Conservation (phyloP, 1,140 invertebrate genomes). For the Nasonia giraulti region DNA sequence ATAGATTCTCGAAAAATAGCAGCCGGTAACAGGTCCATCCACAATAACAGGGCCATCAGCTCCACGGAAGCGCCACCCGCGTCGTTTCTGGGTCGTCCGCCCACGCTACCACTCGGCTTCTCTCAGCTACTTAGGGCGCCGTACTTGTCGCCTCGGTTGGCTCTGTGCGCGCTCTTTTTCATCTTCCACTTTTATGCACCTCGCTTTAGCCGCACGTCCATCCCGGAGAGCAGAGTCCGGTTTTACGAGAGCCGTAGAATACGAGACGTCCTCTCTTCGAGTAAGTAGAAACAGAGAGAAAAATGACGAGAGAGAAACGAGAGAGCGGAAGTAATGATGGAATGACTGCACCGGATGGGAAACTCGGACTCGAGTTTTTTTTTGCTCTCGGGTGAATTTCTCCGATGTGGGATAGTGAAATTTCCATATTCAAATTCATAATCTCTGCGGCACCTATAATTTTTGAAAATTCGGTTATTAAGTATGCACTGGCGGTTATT, state of each 20-base stretch:
- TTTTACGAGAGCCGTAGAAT: conserved; percentile 25
- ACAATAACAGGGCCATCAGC: neutral
- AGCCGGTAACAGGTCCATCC: neutral
- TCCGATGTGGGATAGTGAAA: neutral
- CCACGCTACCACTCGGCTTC: neutral
- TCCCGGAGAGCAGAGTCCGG: conserved; percentile 19
- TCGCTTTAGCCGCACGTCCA: neutral
- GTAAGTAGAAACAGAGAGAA: conserved; percentile 24
- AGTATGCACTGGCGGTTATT: too few species aligned
- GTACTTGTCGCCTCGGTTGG: conserved; percentile 28
- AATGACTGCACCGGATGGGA: conserved; percentile 36
- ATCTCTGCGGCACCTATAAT: neutral
- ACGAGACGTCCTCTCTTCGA: neutral
- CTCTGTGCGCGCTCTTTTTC: neutral
- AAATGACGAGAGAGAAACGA: conserved; percentile 39
- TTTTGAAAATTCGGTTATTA: neutral
- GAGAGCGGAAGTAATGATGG: conserved; percentile 48
- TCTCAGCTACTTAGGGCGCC: conserved; percentile 1
- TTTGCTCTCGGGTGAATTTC: neutral
- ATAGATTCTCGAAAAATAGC: neutral
- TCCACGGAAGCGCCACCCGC: neutral
- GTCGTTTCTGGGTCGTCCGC: conserved; percentile 17
- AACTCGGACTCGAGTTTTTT: neutral
- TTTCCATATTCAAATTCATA: conserved; percentile 12
- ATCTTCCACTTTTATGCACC: neutral